Percentiles rank a stretch among this genome's conserved stretches.
Conservation (phyloP, 2,113 vertebrate species). For the Gracilinanus agilis region DNA sequence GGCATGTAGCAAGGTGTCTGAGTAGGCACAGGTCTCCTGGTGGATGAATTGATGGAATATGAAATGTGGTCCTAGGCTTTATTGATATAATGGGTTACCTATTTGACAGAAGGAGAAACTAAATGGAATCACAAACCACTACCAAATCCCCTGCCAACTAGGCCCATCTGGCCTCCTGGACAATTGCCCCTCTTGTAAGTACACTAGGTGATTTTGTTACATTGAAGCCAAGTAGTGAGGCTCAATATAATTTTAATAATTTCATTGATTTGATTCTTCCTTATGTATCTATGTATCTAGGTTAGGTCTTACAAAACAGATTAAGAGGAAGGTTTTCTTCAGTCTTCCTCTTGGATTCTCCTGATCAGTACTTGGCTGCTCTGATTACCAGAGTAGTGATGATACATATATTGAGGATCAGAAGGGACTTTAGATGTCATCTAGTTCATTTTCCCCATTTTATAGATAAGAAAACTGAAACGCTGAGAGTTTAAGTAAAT, state of each 20-base stretch:
- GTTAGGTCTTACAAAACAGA: not conserved
- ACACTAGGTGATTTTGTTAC: not conserved
- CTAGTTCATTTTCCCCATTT: not conserved
- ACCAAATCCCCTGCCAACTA: not conserved
- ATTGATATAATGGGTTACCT: not conserved
- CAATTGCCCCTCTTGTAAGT: not conserved
- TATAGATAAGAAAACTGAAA: not conserved
- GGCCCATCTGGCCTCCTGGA: not conserved
- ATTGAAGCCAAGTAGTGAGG: not conserved
- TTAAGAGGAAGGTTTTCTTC: not conserved
- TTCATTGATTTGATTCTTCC: not conserved
- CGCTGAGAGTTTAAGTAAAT: not conserved
- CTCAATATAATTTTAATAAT: not conserved
- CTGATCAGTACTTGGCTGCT: not conserved
- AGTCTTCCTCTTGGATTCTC: not conserved
- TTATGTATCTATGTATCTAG: not conserved
- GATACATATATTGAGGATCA: not conserved
- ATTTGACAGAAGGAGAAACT: not conserved
- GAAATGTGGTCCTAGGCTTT: not conserved
- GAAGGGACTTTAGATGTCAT: not conserved
- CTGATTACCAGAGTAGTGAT: not conserved
- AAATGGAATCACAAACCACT: not conserved
- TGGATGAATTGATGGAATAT: not conserved
- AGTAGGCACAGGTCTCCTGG: not conserved
- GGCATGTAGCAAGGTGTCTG: not conserved